These are phyloP conservation scores for Pogonus chalceus DNA, from an alignment of 1,140 invertebrate species.

Conservation along the genomic window DNA sequence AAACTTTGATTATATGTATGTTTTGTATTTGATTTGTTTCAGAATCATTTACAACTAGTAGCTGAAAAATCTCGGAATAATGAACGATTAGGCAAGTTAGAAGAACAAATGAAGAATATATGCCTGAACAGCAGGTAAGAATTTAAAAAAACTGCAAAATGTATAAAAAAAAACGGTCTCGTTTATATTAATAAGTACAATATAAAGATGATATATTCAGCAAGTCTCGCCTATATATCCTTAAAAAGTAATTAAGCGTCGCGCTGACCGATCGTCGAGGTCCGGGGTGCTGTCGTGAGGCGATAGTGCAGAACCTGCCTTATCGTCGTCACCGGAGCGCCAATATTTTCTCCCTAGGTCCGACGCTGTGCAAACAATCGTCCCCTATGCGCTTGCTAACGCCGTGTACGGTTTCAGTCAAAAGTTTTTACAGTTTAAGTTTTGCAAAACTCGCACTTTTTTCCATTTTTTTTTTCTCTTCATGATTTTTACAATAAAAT, in stretches of 20 bases:
- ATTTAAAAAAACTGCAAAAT: not conserved
- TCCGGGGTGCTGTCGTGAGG: not conserved
- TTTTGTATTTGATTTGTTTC: constrained; percentile 21
- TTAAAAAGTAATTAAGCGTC: not conserved
- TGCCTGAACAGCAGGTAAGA: constrained; percentile 20
- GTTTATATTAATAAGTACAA: no score
- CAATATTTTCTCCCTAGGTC: not conserved
- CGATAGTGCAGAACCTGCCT: not conserved
- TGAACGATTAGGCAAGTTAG: constrained; percentile 30
- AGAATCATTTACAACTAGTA: constrained; percentile 30
- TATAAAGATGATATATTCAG: not conserved
- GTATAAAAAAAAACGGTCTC: not conserved
- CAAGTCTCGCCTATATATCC: not conserved
- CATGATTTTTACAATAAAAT: no score
- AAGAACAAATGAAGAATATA: constrained; percentile 30
- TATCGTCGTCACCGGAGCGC: not conserved
- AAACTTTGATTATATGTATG: not conserved
- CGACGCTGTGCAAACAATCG: not conserved
- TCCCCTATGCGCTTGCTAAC: not conserved
- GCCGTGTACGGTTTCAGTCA: no score
- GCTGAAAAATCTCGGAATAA: constrained; percentile 29
- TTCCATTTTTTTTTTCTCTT: no score
- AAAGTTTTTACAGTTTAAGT: no score
- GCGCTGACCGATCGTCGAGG: not conserved
- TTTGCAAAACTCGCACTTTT: no score